A percentile compares a stretch with the other conserved stretches of the same genome.
These are phyloP conservation scores for Temnothorax unifasciatus DNA, from an alignment of 2,888 invertebrate species.

Conservation along the genomic window DNA sequence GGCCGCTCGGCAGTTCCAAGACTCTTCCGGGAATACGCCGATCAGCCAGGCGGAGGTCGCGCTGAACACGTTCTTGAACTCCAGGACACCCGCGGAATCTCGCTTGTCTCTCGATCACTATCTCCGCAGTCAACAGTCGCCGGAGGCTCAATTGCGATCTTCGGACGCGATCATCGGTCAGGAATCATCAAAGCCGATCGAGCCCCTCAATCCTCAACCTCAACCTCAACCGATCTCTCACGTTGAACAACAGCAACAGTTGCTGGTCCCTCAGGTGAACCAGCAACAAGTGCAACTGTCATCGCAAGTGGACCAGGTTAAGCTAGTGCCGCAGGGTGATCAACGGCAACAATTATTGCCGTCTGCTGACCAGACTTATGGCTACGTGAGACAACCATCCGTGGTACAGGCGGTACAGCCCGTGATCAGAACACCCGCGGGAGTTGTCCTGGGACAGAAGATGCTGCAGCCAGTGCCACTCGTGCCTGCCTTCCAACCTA, in stretches of 20 bases:
- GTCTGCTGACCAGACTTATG: constrained; percentile 17
- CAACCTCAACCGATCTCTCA: background rate
- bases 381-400: constrained; percentile 30
- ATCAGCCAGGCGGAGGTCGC: constrained; percentile 69
- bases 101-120: constrained; percentile 79
- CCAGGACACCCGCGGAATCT: constrained; percentile 82
- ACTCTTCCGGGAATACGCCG: background rate
- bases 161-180: background rate
- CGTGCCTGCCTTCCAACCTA: constrained; percentile 44
- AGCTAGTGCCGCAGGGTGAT: constrained; percentile 40
- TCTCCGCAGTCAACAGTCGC: constrained; percentile 64
- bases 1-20: constrained; percentile 36
- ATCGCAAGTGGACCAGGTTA: constrained; percentile 35
- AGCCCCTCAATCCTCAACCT: background rate
- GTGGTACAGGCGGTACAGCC: constrained; percentile 17
- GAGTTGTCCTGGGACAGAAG: constrained; percentile 34
- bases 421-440: constrained; percentile 31
- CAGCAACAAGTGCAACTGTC: constrained; percentile 20
- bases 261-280: constrained; percentile 15
- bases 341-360: constrained; percentile 36
- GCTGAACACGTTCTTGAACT: constrained; percentile 79
- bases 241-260: constrained; percentile 28
- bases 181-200: background rate
- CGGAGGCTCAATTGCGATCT: background rate
- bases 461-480: constrained; percentile 48